Evolutionary conservation across 2,888 invertebrate species (phyloP).

Genomic region (Melanostoma mellinum): DNA sequence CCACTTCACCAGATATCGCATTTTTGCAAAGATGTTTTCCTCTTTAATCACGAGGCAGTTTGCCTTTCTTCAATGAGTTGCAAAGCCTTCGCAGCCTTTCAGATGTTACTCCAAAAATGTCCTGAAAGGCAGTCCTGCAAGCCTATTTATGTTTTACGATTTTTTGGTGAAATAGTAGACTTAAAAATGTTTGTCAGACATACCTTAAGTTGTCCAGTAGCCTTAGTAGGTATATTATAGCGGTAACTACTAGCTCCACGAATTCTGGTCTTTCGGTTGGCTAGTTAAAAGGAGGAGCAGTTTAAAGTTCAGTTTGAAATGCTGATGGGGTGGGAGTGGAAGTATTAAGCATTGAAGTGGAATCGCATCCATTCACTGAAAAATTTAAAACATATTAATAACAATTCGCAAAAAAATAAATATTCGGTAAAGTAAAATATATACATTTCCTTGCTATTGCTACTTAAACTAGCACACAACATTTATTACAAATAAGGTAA

Average conservation of each 20-base stretch:
- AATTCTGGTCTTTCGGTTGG: slow-evolving; percentile 20
- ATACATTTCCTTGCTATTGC: no score
- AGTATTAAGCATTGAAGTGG: slow-evolving; percentile 25
- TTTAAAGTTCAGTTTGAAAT: neutral
- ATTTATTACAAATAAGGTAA: no score
- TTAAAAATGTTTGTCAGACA: slow-evolving; percentile 26
- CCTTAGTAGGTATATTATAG: slow-evolving; percentile 14
- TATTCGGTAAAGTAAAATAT: no score
- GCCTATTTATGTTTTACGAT: slow-evolving; percentile 2
- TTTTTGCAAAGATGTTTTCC: slow-evolving; percentile 13
- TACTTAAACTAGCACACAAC: no score
- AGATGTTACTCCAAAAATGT: slow-evolving; percentile 38
- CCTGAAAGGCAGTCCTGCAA: slow-evolving; percentile 38
- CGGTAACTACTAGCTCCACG: slow-evolving; percentile 22
- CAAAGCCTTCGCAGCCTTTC: slow-evolving; percentile 38
- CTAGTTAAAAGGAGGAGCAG: neutral
- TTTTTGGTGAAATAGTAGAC: slow-evolving; percentile 24
- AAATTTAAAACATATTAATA: no score
- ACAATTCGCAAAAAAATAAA: no score
- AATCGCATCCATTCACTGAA: neutral
- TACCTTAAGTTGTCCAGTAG: slow-evolving; percentile 25
- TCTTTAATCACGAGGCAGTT: slow-evolving; percentile 25
- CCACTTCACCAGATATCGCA: slow-evolving; percentile 16
- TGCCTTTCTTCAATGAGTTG: slow-evolving; percentile 20
- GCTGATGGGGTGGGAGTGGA: slow-evolving; percentile 9